Evolutionary conservation across 2,797 vertebrate genomes (phyloP).

Genomic region (Podargus strigoides): DNA sequence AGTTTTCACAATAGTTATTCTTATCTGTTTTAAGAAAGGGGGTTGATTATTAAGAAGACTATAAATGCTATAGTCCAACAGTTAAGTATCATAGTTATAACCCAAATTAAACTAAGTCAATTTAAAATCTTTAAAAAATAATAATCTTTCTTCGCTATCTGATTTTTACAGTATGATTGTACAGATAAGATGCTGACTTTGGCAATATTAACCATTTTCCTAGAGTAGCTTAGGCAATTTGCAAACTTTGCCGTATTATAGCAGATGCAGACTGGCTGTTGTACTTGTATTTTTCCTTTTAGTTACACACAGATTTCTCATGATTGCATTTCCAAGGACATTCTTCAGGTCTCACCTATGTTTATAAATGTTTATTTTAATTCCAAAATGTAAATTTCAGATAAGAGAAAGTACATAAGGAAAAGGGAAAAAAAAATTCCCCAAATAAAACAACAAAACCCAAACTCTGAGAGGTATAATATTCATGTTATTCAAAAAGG

Average conservation of each 20-base stretch:
- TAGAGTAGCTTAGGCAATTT: neutral
- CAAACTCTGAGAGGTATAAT: neutral
- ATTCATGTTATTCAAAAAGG: neutral
- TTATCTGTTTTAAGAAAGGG: neutral
- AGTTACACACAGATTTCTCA: neutral
- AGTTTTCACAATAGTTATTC: neutral
- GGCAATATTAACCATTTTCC: neutral
- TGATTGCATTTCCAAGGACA: neutral
- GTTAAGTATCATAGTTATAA: neutral
- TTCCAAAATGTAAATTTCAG: neutral
- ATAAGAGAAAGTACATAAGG: neutral
- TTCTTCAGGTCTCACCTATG: neutral
- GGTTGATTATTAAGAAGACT: neutral
- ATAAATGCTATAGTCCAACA: neutral
- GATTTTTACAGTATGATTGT: neutral
- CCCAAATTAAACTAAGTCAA: neutral
- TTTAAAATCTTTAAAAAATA: neutral
- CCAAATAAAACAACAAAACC: neutral
- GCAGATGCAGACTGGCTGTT: neutral
- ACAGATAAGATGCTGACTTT: neutral
- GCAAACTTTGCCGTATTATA: neutral
- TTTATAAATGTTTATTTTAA: neutral
- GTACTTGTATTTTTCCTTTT: neutral
- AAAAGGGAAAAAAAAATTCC: accelerated
- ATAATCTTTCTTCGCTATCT: neutral